Evolutionary conservation across 2,113 vertebrate genomes (phyloP), one percentile per base, ranked within the genome.

Genomic region (Heliornis fulica): DNA sequence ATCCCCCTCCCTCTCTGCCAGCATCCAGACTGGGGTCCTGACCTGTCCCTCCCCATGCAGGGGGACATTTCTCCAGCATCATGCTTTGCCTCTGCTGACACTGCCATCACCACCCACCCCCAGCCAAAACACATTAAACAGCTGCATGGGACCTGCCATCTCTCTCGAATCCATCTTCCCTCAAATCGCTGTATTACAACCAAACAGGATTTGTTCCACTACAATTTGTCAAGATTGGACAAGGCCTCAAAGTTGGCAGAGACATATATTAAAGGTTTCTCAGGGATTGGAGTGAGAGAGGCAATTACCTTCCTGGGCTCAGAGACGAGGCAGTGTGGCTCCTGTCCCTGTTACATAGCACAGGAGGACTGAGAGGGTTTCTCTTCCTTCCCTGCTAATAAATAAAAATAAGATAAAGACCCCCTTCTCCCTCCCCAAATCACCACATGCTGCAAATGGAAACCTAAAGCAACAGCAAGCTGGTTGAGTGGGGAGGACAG

Each of bases 191-290:
- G 93, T 26, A 6, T 87, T 87, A 50, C 96, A 32, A 74, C 94
- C 94, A 96, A 98, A 97, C 86, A 89, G 97, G 96, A 97, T 98
- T 97, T 97, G 95, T 97, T 97, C 94, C 96, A 83, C 90, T 94
- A 32, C 88, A 80, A 78, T 97, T 91, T 97, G 93, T 95, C 94
- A 94, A 78, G 96, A 97, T 78, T 87, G 97, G 93, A 92, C 81
- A 36, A 94, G 94, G 93, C 91, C 81, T 90, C 78, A 53, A 91
- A 96, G 91, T 91, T 95, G 90, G 40, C 57, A 1, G 95, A 70
- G 80, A 83, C 8, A 9, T 41, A 91, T 89, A 90, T 94, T 92
- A 92, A 96, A 93, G 72, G 82, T 89, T 95, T 93, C 85, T 74
- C 94, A 83, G 92, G 95, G 95, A 90, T 13, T 77, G 96, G 72